Evolutionary conservation across 2,888 invertebrate genomes (phyloP), one percentile per base, ranked within the genome.

Genomic region (Mythimna albipuncta): DNA sequence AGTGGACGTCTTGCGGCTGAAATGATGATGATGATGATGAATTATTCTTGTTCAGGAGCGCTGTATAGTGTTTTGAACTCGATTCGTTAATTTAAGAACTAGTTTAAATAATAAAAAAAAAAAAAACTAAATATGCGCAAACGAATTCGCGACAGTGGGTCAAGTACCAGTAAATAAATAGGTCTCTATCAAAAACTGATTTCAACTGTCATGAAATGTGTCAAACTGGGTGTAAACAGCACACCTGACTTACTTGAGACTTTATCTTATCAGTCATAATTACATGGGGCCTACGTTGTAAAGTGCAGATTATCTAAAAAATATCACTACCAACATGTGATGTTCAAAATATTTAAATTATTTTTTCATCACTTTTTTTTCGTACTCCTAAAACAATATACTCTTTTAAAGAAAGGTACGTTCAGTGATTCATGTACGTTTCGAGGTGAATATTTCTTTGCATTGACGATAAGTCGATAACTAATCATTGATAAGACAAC

Each of bases 401-500:
- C 59, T 78, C 52, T 65, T 21, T 47, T 47, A 54, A 57, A 21
- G 52, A 61, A 35, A 32, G 38, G 52, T 55, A 10, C 32, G 52
- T 64, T 55, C 13, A 21, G 72, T 90, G 89, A 90, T 77, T 88
- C 87, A 90, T 77, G 66, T 84, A 82, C 84, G 89, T 90, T 90
- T 91, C 85, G 88, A 92, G 90, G 88, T 89, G 89, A 90, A 91
- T 91, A 89, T 93, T 94, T 91, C 93, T 93, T 95, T 91, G 86
- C 91, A 87, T 88, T 86, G 80, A 86, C 87, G 94, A 95, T 94
- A 95, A 93, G 91, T 93, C 93, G 93, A 95, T 95, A 95, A 87
- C 94, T 95, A 95, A 95, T 95, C 95, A 94, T 92, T 86, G 96
- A 96, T 96, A 96, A 94, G 91, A 91, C 87, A 87, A 87, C 88